Conservation (phyloP, 2,797 vertebrate species). For the Channallabes apus region DNA sequence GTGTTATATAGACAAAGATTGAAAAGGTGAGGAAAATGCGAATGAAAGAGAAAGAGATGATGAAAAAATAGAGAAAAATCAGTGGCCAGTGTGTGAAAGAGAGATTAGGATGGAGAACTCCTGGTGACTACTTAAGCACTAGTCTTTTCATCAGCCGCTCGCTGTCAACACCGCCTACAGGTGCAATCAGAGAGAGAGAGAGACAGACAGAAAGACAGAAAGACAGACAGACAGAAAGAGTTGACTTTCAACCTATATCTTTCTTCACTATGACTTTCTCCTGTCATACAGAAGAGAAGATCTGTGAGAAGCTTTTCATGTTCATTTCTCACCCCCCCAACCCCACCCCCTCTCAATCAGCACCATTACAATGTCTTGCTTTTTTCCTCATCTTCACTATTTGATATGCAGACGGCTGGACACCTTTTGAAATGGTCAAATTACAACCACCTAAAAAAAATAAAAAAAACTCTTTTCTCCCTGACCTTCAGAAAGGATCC, state of each 20-base stretch:
- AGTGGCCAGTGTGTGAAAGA: conserved; percentile 30
- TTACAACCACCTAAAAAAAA: conserved; percentile 43
- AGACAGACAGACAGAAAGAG: conserved; percentile 32
- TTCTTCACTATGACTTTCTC: conserved; percentile 56
- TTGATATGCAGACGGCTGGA: conserved; percentile 55
- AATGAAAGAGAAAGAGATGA: conserved; percentile 11
- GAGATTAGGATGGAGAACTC: conserved; percentile 50
- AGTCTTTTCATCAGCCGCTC: conserved; percentile 55
- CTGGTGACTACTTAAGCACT: conserved; percentile 52
- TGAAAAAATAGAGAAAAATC: conserved; percentile 49
- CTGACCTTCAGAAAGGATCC: conserved; percentile 70
- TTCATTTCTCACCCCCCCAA: conserved; percentile 3
- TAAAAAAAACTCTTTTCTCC: conserved; percentile 42
- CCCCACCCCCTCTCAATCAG: conserved; percentile 10
- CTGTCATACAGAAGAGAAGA: conserved; percentile 62
- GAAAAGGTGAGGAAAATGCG: conserved; percentile 21
- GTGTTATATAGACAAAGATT: conserved; percentile 27
- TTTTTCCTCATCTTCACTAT: conserved; percentile 42
- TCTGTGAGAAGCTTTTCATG: conserved; percentile 54
- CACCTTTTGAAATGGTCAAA: conserved; percentile 58
- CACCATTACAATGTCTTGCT: conserved; percentile 19
- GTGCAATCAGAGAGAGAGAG: conserved; percentile 53
- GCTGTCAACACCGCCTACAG: conserved; percentile 52
- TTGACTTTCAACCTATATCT: conserved; percentile 55
- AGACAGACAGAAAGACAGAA: conserved; percentile 28